These are phyloP conservation scores for Apteryx mantelli DNA, from an alignment of 2,113 vertebrate genomes.

Conservation along the genomic window DNA sequence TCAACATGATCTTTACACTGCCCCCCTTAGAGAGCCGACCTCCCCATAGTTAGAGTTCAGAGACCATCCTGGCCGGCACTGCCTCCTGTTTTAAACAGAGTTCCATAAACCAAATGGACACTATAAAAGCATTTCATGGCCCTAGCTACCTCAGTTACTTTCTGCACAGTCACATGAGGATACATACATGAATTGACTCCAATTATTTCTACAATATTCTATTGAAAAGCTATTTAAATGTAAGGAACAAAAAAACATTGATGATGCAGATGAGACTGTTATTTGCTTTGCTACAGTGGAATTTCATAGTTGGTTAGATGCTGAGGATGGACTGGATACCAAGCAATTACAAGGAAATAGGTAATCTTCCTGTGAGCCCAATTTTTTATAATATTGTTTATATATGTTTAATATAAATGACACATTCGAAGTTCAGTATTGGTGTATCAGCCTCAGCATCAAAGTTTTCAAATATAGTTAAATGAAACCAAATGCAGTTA, in stretches of 20 bases:
- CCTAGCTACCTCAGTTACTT: not conserved
- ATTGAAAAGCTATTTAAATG: not conserved
- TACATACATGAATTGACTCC: not conserved
- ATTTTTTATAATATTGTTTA: not conserved
- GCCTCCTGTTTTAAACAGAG: not conserved
- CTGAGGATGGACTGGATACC: not conserved
- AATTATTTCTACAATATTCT: not conserved
- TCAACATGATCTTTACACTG: not conserved
- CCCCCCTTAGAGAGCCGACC: not conserved
- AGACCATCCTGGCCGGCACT: not conserved
- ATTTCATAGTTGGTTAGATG: not conserved
- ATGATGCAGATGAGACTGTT: not conserved
- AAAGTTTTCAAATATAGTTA: slow-evolving; percentile 50
- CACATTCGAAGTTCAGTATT: not conserved
- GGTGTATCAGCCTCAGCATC: not conserved
- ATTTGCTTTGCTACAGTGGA: not conserved
- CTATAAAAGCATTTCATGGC: not conserved
- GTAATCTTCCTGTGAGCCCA: not conserved
- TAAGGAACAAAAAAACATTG: not conserved
- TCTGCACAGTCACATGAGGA: not conserved
- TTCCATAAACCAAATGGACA: not conserved
- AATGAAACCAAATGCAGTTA: slow-evolving; percentile 53
- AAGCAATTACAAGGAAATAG: not conserved
- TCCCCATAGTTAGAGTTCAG: not conserved
- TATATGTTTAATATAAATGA: not conserved